These are phyloP conservation scores for Berghia stephanieae DNA, from an alignment of 1,140 invertebrate genomes.

Conservation along the genomic window DNA sequence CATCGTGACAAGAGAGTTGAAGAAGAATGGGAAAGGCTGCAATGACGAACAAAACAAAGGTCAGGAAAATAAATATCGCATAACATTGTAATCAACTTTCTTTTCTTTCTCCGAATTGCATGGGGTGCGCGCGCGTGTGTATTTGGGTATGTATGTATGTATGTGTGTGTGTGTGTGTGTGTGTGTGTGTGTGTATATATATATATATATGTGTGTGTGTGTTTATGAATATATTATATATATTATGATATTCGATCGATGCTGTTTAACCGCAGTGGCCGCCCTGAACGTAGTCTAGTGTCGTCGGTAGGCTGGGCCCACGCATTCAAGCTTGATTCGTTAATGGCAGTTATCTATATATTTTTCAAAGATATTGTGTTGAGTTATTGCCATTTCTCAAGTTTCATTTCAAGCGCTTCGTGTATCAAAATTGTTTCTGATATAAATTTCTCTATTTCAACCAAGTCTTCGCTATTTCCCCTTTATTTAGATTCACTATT, in stretches of 20 bases:
- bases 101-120: background rate
- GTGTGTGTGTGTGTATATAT: background rate
- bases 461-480: no score
- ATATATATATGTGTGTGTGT: background rate
- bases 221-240: background rate
- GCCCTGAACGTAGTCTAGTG: background rate
- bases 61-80: background rate
- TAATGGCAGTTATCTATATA: no score
- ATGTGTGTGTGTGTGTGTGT: background rate
- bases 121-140: background rate
- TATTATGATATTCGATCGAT: no score
- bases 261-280: background rate
- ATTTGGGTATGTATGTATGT: background rate
- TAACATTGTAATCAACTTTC: background rate
- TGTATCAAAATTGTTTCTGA: no score
- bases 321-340: no score
- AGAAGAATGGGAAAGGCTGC: background rate
- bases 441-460: no score
- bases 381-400: no score
- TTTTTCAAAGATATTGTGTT: no score
- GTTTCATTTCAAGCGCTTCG: no score
- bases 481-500: no score
- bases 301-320: no score
- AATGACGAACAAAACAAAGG: background rate
- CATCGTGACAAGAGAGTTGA: background rate